These are phyloP conservation scores for Drosophila mimica DNA, from an alignment of 2,888 invertebrate species.

Conservation along the genomic window DNA sequence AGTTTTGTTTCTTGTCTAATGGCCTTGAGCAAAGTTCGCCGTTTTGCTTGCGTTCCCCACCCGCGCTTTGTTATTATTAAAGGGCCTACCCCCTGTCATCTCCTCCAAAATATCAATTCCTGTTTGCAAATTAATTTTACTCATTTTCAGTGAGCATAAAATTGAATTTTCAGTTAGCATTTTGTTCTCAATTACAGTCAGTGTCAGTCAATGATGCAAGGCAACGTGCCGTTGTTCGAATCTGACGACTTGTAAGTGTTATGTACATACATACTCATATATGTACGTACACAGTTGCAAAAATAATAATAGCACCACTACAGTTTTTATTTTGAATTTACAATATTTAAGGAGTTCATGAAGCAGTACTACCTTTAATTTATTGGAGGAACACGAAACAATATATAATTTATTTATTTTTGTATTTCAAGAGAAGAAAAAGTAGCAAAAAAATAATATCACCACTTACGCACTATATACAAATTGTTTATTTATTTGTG, in stretches of 20 bases:
- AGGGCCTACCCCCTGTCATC: not conserved
- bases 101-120: not conserved
- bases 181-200: conserved; percentile 38
- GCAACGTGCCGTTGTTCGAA: conserved; percentile 33
- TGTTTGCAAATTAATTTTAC: conserved; percentile 23
- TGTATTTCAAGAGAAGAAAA: not conserved
- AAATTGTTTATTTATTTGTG: too few relatives aligned
- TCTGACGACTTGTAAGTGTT: conserved; percentile 1
- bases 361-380: not conserved
- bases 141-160: conserved; percentile 27
- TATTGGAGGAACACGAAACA: not conserved
- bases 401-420: not conserved
- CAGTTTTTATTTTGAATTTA: not conserved
- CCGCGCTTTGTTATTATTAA: not conserved
- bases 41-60: not conserved
- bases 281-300: not conserved
- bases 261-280: not conserved
- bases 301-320: not conserved
- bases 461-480: not conserved
- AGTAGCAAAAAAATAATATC: not conserved
- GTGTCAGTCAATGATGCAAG: conserved; percentile 19
- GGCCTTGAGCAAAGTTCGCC: conserved; percentile 28
- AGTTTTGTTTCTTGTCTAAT: conserved; percentile 5
- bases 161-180: conserved; percentile 33
- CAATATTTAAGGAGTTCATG: not conserved